Base-by-base conservation (phyloP, 2,797 vertebrate genomes). In the Centropyge bicolor region DNA sequence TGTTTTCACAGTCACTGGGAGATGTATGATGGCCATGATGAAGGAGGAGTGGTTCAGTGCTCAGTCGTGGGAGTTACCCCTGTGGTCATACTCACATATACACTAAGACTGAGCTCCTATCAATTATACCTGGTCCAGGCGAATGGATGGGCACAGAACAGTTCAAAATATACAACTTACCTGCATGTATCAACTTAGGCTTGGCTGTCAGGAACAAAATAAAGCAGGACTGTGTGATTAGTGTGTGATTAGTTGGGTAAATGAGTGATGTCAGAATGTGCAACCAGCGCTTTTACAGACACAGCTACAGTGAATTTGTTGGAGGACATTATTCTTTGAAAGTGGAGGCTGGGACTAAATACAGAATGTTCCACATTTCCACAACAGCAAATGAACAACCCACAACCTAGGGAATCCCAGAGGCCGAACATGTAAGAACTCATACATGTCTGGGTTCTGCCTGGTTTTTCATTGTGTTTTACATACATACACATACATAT, bases 1-100 rank as follows among this genome's bases (percentile, higher is more conserved):
- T 88, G 81, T 87, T 89, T 84, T 77, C 59, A 8, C 72, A 84
- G 80, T 59, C 72, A 73, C 45, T 22, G 27, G 63, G 69, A 84
- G 76, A 68, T 67, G 55, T 56, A 83, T 84, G 76, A 82, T 74
- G 68, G 76, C 17, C 19, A 57, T 63, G 41, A 56, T 69, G 46
- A 69, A 43, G 76, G 41, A 56, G 48, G 46, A 54, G 27, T 10
- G 31, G 51, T 45, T 55, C 69, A 48, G 12, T 61, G 64, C 45
- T 67, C 52, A 73, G 71, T 56, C 49, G 55, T 63, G 36, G 80
- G 70, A 80, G 74, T 74, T 62, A 60, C 38, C 43, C 22, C 59
- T 51, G 61, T 59, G 52, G 46, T 73, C 22, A 61, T 41, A 66
- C 78, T 61, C 69, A 40, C 22, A 72, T 57, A 72, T 24, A 78